Percentiles rank a stretch among this genome's conserved stretches.
These are phyloP conservation scores for Atherinomorus stipes DNA, from an alignment of 2,113 vertebrate genomes.

Conservation along the genomic window DNA sequence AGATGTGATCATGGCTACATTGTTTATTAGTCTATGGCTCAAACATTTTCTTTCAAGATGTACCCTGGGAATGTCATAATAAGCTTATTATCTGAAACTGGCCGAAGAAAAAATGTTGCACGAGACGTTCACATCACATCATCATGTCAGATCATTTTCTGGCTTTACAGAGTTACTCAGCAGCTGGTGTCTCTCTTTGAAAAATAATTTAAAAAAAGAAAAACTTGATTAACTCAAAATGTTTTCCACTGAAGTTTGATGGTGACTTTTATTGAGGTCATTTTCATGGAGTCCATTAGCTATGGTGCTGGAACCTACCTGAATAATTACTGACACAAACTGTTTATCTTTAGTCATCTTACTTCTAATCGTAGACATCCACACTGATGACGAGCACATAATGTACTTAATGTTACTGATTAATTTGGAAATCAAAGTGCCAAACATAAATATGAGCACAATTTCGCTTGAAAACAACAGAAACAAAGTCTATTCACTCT, in stretches of 20 bases:
- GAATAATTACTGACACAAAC: neutral
- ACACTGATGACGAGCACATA: too few relatives aligned
- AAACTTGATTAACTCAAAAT: neutral
- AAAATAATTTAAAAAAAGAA: neutral
- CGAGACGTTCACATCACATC: constrained; percentile 8
- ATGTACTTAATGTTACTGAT: too few relatives aligned
- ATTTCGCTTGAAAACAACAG: too few relatives aligned
- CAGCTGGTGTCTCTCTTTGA: neutral
- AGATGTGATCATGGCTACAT: neutral
- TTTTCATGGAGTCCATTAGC: too few relatives aligned
- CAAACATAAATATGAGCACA: too few relatives aligned
- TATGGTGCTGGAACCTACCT: too few relatives aligned
- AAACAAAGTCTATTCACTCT: too few relatives aligned
- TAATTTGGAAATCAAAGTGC: too few relatives aligned
- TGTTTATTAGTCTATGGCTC: neutral
- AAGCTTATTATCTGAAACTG: neutral
- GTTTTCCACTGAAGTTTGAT: too few relatives aligned
- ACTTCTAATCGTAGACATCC: too few relatives aligned
- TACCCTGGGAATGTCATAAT: neutral
- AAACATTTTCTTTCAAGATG: neutral
- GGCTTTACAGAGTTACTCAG: neutral
- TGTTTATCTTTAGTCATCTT: neutral
- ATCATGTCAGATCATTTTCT: neutral
- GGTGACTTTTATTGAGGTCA: too few relatives aligned
- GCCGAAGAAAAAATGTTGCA: neutral